Evolutionary conservation across 2,888 invertebrate genomes (phyloP).

Genomic region (Ornithoptera alexandrae): DNA sequence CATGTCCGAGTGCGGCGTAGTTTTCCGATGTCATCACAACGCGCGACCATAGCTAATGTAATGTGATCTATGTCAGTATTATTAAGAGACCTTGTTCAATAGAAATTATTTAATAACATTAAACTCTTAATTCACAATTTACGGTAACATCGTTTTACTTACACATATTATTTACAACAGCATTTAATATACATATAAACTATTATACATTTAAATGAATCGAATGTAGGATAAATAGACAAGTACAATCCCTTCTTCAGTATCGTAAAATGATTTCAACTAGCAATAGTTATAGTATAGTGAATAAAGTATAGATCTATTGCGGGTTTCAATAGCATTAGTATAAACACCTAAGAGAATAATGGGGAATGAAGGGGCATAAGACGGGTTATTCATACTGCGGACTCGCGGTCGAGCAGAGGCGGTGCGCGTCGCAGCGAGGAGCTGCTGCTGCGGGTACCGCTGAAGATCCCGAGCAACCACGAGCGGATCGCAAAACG

Average conservation of each 20-base stretch:
- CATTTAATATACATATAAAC: conserved; percentile 67
- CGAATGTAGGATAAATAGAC: conserved; percentile 16
- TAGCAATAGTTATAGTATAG: conserved; percentile 9
- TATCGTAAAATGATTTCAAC: conserved; percentile 10
- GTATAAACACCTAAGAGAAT: conserved; percentile 13
- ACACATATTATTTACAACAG: conserved; percentile 77
- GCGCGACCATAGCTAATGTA: conserved; percentile 40
- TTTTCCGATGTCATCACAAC: not conserved
- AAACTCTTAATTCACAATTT: conserved; percentile 80
- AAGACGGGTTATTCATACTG: conserved; percentile 55
- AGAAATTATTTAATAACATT: conserved; percentile 81
- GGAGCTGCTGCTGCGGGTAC: conserved; percentile 82
- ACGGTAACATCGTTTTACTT: conserved; percentile 81
- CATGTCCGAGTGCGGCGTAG: conserved; percentile 1
- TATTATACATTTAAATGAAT: conserved; percentile 45
- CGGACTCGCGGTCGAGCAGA: conserved; percentile 72
- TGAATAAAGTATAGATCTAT: conserved; percentile 12
- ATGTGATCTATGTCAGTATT: conserved; percentile 78
- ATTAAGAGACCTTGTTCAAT: conserved; percentile 72
- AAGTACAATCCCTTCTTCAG: conserved; percentile 3
- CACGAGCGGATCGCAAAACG: conserved; percentile 85
- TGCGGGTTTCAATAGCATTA: conserved; percentile 12
- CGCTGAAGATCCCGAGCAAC: conserved; percentile 87
- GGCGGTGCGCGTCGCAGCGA: conserved; percentile 70
- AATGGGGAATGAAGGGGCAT: not conserved